Base-by-base conservation (phyloP, 1,140 invertebrate genomes). In the Solenopsis fugax region DNA sequence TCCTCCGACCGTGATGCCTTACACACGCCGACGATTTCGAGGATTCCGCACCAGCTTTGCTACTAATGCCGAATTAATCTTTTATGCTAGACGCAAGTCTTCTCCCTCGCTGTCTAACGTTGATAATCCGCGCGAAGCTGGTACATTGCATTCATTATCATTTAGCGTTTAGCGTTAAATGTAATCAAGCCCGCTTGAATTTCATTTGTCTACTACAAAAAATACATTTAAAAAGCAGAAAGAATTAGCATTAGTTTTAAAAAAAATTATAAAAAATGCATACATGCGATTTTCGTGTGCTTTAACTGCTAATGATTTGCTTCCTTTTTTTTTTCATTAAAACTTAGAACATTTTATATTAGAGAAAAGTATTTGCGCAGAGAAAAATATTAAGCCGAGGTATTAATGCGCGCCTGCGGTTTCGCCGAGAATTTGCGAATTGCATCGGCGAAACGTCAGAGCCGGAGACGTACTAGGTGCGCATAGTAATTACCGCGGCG, bases 391-490 rank as follows among this genome's bases (percentile, higher is more conserved):
- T 62, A 52, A 67, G 29, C n/a, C 52, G 18, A 72, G 58, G 13
- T 50, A 73, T 84, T 56, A 58, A 85, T 72, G 54, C 50, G n/a
- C 24, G 64, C 50, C 21, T 21, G 54, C 21, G 29, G 81, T 58
- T 84, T 84, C 41, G 56, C 29, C 56, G 69, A 65, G 60, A 54
- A 85, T 87, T 87, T 65, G 52, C 65, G 67, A 82, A 82, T 72
- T 75, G 69, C 64, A 85, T 85, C 86, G 71, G 80, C 21, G 60
- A 87, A 87, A 87, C 69, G 80, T 87, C 69, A 84, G 69, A 73
- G 54, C 41, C 54, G 69, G 54, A 73, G 69, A 84, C 54, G 69
- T 52, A 62, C 71, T 62, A 54, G 34, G 37, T 45, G 41, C 52
- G 72, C 54, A 56, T 86, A 69, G 87, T 86, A 88, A 88, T 80